Evolutionary conservation across 2,888 invertebrate species (phyloP), one percentile per base, ranked within the genome.

Genomic region (Masnerella sp.): DNA sequence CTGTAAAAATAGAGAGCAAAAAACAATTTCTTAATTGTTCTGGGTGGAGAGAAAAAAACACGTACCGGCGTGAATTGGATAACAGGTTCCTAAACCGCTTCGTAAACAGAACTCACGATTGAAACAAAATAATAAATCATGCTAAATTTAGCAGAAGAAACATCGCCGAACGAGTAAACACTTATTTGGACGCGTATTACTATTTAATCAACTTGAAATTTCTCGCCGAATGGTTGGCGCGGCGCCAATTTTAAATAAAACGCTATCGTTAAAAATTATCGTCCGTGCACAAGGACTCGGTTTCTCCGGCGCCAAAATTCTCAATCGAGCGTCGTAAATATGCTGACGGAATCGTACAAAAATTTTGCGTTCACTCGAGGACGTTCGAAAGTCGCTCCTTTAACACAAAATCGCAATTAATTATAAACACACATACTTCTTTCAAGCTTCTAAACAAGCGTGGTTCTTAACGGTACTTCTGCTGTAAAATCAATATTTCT

Each of bases 291-390:
- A 64, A 71, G 64, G 51, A 58, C 64, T 51, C 43, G 52, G 43
- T 38, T 59, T 38, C 73, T 47, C 74, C 54, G 75, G 74, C 75
- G 72, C 75, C 75, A 75, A 75, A 77, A 77, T 74, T 72, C 71
- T 59, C 20, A 52, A 47, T 54, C 56, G 38, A 43, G 49, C 45
- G 40, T 45, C 45, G 47, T 61, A 69, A 69, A 71, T 71, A 58
- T 56, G 58, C 58, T 58, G 64, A 58, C 58, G 43, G 58, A 58
- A 51, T 51, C 30, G 51, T n/a, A 28, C 59, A 14, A 43, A 64
- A 47, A 11, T 25, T 54, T 45, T 61, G 30, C 22, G 30, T 34
- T 17, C 18, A 12, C 0, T 9, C 38, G 52, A 68, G 36, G 38
- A 59, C 30, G 11, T 45, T 49, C 38, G 56, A 34, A 51, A 51